A percentile compares a stretch with the other conserved stretches of the same genome.
Evolutionary conservation across 2,113 vertebrate species (phyloP).

Genomic region (Chionomys nivalis): DNA sequence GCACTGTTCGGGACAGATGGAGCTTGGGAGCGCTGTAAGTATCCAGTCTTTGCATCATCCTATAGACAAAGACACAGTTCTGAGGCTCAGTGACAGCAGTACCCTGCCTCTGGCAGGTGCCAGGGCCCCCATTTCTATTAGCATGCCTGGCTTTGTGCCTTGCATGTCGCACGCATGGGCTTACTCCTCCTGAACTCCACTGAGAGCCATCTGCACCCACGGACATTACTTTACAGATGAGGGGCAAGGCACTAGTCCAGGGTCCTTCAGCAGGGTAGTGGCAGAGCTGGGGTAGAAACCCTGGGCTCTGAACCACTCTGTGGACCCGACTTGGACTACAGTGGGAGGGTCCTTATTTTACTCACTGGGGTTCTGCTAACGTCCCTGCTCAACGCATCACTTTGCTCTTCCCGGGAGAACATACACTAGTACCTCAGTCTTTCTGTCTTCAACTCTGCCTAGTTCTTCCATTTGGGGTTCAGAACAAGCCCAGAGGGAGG

Average conservation of each 20-base stretch:
- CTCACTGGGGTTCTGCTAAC: background rate
- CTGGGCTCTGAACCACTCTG: background rate
- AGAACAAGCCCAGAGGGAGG: background rate
- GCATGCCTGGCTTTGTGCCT: background rate
- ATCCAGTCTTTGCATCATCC: background rate
- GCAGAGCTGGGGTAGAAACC: background rate
- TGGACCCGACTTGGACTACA: background rate
- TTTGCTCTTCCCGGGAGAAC: background rate
- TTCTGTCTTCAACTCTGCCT: background rate
- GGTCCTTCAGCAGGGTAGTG: background rate
- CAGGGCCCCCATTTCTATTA: background rate
- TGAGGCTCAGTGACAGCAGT: background rate
- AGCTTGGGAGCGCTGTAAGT: background rate
- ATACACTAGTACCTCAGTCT: background rate
- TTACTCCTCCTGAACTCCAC: background rate
- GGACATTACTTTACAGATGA: background rate
- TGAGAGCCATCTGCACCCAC: background rate
- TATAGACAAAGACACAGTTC: background rate
- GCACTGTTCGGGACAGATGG: background rate
- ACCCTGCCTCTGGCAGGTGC: background rate
- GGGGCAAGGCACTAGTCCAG: background rate
- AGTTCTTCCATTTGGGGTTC: background rate
- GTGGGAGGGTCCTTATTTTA: too few species aligned
- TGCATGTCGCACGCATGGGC: fast-evolving
- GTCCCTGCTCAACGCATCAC: too few species aligned